A percentile compares a stretch with the other conserved stretches of the same genome.
Conservation (phyloP, 2,888 invertebrate species). For the Fragum whitleyi region DNA sequence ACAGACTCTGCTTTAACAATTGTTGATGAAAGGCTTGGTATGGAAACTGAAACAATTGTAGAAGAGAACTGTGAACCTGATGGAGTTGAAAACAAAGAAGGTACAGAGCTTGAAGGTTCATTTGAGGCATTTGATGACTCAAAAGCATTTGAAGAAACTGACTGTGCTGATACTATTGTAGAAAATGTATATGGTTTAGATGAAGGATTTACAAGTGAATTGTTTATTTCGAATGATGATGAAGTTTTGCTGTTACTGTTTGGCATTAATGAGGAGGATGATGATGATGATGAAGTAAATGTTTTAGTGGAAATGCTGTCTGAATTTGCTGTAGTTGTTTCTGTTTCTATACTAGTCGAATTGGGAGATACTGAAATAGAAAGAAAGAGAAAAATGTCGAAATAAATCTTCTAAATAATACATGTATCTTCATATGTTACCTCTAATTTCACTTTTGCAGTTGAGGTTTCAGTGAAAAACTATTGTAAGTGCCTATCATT, state of each 20-base stretch:
- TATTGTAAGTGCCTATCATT: no score
- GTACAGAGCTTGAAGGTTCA: not conserved
- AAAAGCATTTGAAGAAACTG: not conserved
- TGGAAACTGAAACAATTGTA: not conserved
- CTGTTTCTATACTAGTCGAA: constrained; percentile 53
- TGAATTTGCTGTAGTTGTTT: constrained; percentile 12
- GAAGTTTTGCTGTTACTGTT: constrained; percentile 18
- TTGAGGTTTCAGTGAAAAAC: no score
- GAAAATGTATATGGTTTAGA: constrained; percentile 24
- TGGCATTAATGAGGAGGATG: constrained; percentile 42
- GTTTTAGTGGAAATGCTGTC: constrained; percentile 26
- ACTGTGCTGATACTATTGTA: not conserved
- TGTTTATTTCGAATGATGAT: constrained; percentile 18
- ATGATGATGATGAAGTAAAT: constrained; percentile 22
- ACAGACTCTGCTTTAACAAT: not conserved
- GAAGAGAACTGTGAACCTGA: not conserved
- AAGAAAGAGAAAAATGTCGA: not conserved
- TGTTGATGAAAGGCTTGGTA: not conserved
- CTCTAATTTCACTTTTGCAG: no score
- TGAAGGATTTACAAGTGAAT: constrained; percentile 22
- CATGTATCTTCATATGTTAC: no score
- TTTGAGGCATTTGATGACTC: not conserved
- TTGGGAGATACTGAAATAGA: constrained; percentile 54
- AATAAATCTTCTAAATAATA: no score
- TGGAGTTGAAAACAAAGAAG: not conserved